These are phyloP conservation scores for Oreocharis arfaki DNA, from an alignment of 2,113 vertebrate species.

Conservation along the genomic window DNA sequence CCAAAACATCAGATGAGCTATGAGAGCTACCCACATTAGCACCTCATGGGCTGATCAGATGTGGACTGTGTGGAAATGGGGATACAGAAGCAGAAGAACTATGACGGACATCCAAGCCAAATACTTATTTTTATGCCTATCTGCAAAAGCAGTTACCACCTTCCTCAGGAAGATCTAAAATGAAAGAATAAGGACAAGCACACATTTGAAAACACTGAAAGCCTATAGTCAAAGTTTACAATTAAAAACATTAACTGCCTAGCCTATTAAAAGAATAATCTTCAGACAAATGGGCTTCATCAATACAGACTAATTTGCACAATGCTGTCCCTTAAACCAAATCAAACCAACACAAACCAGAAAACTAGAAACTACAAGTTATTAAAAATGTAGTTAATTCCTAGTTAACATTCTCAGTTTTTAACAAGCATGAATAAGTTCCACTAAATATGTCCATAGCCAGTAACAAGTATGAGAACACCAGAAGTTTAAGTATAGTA, in stretches of 20 bases:
- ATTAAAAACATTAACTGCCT: not conserved
- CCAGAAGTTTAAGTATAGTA: slow-evolving; percentile 14
- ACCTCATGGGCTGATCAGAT: not conserved
- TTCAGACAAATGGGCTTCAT: not conserved
- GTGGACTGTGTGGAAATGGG: not conserved
- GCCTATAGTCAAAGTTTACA: not conserved
- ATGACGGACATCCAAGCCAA: not conserved
- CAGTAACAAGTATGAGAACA: not conserved
- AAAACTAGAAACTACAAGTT: not conserved
- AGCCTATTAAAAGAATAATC: not conserved
- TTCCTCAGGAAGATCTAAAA: not conserved
- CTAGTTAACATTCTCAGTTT: not conserved
- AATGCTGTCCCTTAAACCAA: not conserved
- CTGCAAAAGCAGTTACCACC: not conserved
- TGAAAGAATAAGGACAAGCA: not conserved
- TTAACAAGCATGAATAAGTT: not conserved
- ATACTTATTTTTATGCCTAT: not conserved
- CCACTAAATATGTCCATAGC: not conserved
- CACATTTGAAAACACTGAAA: not conserved
- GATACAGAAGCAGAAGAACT: not conserved
- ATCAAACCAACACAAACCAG: not conserved
- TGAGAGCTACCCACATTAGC: not conserved
- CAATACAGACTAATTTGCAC: not conserved
- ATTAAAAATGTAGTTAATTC: not conserved
- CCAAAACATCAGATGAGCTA: not conserved